Conservation (phyloP, 2,113 vertebrate species). For the Ovis canadensis region DNA sequence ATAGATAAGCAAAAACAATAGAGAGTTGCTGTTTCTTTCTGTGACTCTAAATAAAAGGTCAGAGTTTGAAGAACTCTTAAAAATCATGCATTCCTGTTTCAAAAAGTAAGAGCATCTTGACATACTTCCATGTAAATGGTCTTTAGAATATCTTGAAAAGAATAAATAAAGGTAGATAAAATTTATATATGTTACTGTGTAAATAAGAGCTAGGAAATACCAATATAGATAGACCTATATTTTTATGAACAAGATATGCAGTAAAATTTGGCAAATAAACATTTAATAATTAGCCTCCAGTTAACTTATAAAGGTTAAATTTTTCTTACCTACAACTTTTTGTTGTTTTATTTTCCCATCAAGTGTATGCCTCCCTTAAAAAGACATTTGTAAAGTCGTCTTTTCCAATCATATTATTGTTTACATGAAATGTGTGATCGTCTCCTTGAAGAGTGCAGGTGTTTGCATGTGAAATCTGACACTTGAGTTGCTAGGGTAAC, state of each 20-base stretch:
- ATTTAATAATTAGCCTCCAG: not conserved
- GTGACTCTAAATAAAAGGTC: not conserved
- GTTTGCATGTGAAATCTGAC: slow-evolving; percentile 33
- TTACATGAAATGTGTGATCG: slow-evolving; percentile 15
- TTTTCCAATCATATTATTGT: slow-evolving; percentile 5
- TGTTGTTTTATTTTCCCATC: not conserved
- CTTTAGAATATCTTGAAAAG: not conserved
- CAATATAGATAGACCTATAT: not conserved
- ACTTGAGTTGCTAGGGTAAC: slow-evolving; percentile 21
- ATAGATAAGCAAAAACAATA: not conserved
- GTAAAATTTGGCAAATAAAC: not conserved
- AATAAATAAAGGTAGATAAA: not conserved
- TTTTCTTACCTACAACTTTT: not conserved
- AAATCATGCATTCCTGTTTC: not conserved
- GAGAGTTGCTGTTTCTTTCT: not conserved
- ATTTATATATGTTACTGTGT: not conserved
- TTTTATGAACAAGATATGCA: not conserved
- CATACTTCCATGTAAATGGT: not conserved
- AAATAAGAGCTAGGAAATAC: not conserved
- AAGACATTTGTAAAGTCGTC: not conserved
- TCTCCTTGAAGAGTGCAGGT: not conserved
- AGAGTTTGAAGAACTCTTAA: not conserved
- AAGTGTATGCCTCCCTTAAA: not conserved
- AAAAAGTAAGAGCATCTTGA: not conserved
- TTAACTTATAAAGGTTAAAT: not conserved